Evolutionary conservation across 2,888 invertebrate species (phyloP).

Genomic region (Cryptocheilus praepositus): DNA sequence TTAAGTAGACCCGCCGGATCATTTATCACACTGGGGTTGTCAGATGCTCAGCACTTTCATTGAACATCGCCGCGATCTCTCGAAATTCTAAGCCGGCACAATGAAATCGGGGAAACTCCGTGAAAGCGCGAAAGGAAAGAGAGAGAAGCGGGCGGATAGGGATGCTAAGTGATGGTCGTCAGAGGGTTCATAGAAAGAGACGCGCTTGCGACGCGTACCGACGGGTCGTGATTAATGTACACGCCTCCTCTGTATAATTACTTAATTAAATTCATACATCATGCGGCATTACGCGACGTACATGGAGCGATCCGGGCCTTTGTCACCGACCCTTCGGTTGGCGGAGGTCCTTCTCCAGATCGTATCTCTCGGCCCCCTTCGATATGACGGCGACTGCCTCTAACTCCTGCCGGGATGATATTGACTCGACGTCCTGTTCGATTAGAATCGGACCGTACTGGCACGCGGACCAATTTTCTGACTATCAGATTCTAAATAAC

Average conservation of each 20-base stretch:
- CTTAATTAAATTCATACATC: slow-evolving; percentile 69
- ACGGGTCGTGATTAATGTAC: slow-evolving; percentile 58
- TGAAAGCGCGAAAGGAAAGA: too few relatives aligned
- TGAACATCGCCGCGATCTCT: not conserved
- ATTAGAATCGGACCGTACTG: too few relatives aligned
- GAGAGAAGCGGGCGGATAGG: slow-evolving; percentile 17
- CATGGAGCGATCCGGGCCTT: slow-evolving; percentile 40
- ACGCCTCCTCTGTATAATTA: slow-evolving; percentile 57
- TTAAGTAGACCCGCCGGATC: slow-evolving; percentile 6
- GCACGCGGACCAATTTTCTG: too few relatives aligned
- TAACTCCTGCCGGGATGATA: slow-evolving; percentile 38
- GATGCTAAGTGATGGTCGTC: not conserved
- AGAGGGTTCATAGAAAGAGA: slow-evolving; percentile 22
- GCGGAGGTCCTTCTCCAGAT: slow-evolving; percentile 43
- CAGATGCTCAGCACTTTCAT: slow-evolving; percentile 27
- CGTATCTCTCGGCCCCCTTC: slow-evolving; percentile 35
- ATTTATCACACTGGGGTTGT: slow-evolving; percentile 25
- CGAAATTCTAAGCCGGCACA: slow-evolving; percentile 27
- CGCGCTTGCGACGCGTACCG: slow-evolving; percentile 16
- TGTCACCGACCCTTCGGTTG: slow-evolving; percentile 47
- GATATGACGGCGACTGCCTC: slow-evolving; percentile 22
- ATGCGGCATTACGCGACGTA: slow-evolving; percentile 55
- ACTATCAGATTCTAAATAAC: too few relatives aligned
- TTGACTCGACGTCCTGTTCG: slow-evolving; percentile 15
- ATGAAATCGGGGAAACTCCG: slow-evolving; percentile 31